These are phyloP conservation scores for Battus philenor DNA, from an alignment of 1,140 invertebrate genomes.

Conservation along the genomic window DNA sequence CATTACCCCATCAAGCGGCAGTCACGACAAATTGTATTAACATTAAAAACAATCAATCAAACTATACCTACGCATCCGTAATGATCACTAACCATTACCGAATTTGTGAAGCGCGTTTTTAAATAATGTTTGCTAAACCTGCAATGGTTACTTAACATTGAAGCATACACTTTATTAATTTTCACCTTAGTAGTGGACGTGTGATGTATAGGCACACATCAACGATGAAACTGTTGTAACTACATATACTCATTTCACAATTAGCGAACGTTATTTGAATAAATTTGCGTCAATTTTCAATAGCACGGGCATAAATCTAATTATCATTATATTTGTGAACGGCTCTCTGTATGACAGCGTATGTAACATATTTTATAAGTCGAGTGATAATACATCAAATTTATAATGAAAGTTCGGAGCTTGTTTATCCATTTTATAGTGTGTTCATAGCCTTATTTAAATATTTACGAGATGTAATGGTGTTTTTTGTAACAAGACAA, in stretches of 20 bases:
- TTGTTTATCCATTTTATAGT: conserved; percentile 9
- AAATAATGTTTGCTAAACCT: conserved; percentile 14
- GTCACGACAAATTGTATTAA: conserved; percentile 71
- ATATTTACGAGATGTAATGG: too few relatives aligned
- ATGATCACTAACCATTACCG: conserved; percentile 37
- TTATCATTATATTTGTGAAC: conserved; percentile 47
- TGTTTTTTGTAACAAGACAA: too few relatives aligned
- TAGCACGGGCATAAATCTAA: conserved; percentile 53
- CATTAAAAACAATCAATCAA: conserved; percentile 58
- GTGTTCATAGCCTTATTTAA: neutral
- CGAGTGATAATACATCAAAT: conserved; percentile 25
- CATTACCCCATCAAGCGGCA: conserved; percentile 56
- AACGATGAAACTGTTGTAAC: conserved; percentile 53
- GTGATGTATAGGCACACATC: conserved; percentile 60
- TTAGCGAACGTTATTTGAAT: conserved; percentile 63
- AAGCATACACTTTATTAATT: conserved; percentile 32
- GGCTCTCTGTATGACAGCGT: conserved; percentile 34
- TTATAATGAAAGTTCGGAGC: conserved; percentile 8
- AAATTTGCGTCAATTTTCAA: conserved; percentile 64
- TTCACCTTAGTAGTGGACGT: conserved; percentile 25
- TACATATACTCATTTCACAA: conserved; percentile 59
- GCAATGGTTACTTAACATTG: conserved; percentile 32
- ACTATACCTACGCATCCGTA: conserved; percentile 24
- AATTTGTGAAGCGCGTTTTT: conserved; percentile 17
- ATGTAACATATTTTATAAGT: conserved; percentile 33